Base-by-base conservation (phyloP, 2,888 invertebrate species). In the Atherix ibis region DNA sequence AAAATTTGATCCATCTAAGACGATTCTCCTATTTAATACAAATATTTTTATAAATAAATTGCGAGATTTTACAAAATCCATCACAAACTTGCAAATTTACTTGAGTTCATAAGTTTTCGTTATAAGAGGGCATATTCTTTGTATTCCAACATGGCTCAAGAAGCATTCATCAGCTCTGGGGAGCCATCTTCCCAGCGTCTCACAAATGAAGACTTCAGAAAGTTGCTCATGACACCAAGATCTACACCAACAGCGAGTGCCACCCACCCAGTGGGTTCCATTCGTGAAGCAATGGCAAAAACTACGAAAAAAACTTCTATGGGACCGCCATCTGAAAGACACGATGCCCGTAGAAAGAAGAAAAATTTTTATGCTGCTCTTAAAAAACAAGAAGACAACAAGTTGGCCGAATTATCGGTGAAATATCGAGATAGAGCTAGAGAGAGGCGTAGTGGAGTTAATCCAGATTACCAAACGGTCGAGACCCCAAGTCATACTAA, bases 201-300 rank as follows among this genome's bases (percentile, higher is more conserved):
- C 35, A 94, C 94, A 6, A 97, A 97, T 67, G 95, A 91, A 55
- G 97, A 97, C 64, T 97, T 97, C 54, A 75, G 95, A 35, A 92
- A 91, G 54, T 65, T 97, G 33, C 63, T 97, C 44, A 94, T 94
- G 82, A 95, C 95, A 1, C 95, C 97, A 0, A 70, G 91, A 40
- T 72, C 80, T 5, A 78, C 82, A 1, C 68, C 73, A 31, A 68
- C 57, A 45, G 64, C 48, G 44, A 61, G 26, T 17, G 34, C 46
- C 44, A 70, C 63, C 4, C 42, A 44, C 31, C 28, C 39, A 15
- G 53, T 57, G 1, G 76, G 76, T 4, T 76, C 77, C 0, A 69
- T 75, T 6, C 63, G 76, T 16, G 77, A 78, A 53, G 75, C 48
- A 1, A 43, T 46, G 1, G 52, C 51, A 18, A 53, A 54, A 34